Evolutionary conservation across 1,140 invertebrate species (phyloP).

Genomic region (Temnothorax longispinosus): DNA sequence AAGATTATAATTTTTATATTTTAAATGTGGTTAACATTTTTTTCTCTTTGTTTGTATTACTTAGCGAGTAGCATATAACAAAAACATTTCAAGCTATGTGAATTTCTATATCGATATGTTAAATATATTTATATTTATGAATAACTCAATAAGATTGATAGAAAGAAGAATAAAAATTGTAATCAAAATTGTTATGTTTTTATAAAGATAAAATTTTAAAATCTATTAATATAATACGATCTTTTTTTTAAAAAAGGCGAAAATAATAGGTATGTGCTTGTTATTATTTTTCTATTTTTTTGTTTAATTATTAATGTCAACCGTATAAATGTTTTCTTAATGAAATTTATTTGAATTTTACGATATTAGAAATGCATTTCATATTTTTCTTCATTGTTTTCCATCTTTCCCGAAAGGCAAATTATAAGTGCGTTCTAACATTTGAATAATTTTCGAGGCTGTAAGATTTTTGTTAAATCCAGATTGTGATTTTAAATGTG

Average conservation of each 20-base stretch:
- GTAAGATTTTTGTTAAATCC: conserved; percentile 34
- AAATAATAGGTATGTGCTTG: not conserved
- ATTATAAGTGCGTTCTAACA: not conserved
- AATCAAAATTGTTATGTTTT: not conserved
- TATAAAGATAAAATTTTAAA: not conserved
- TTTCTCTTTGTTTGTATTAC: not conserved
- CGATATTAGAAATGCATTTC: conserved; percentile 10
- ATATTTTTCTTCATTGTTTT: conserved; percentile 27
- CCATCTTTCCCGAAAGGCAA: not conserved
- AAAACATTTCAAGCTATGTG: not conserved
- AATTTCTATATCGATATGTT: not conserved
- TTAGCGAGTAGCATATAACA: not conserved
- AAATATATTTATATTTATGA: not conserved
- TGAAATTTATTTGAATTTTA: not conserved
- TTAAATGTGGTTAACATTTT: not conserved
- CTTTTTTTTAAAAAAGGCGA: not conserved
- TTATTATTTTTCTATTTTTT: not conserved
- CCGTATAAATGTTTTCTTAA: not conserved
- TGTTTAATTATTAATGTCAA: not conserved
- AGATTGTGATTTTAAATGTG: conserved; percentile 30
- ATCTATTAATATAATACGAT: not conserved
- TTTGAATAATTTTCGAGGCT: conserved; percentile 35
- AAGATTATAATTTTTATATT: conserved; percentile 10
- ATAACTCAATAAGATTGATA: not conserved
- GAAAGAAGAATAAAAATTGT: not conserved